phyloP scores from a whole-genome alignment of 2,113 vertebrate species.

The Xenopus laevis region DNA sequence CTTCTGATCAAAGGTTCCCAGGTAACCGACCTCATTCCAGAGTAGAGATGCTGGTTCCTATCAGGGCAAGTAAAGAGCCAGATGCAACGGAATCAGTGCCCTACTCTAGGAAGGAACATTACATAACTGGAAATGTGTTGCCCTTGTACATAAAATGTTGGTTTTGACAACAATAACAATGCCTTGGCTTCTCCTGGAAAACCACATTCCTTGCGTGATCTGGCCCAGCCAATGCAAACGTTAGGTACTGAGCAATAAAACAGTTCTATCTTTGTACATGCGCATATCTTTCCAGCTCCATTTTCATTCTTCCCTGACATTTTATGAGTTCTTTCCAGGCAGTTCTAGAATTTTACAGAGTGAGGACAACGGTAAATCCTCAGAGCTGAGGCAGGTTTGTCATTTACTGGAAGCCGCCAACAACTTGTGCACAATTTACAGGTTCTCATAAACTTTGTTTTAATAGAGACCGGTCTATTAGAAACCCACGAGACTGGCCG shows the following conservation, averaged over 20 bases:
- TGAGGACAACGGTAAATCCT: conserved; percentile 11
- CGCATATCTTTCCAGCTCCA: not conserved
- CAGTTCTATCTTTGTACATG: conserved; percentile 1
- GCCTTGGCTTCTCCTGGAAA: not conserved
- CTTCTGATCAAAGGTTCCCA: no score
- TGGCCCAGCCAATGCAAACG: not conserved
- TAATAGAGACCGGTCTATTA: not conserved
- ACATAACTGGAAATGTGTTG: no score
- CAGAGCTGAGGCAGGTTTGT: not conserved
- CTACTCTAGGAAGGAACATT: no score
- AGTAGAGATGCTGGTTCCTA: no score
- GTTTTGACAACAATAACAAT: no score
- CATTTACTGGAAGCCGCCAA: conserved; percentile 32
- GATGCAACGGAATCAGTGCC: no score
- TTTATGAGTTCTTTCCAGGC: conserved; percentile 36
- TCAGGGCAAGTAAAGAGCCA: no score
- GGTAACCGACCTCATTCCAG: no score
- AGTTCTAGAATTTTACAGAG: conserved; percentile 14
- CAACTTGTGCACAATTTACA: conserved; percentile 11
- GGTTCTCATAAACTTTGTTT: conserved; percentile 25
- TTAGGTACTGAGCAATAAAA: not conserved
- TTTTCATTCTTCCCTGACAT: not conserved
- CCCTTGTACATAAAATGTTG: no score
- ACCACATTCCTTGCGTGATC: not conserved
- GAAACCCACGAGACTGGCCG: not conserved